phyloP scores from a whole-genome alignment of 2,113 vertebrate species.

The Sinocyclocheilus rhinocerous region DNA sequence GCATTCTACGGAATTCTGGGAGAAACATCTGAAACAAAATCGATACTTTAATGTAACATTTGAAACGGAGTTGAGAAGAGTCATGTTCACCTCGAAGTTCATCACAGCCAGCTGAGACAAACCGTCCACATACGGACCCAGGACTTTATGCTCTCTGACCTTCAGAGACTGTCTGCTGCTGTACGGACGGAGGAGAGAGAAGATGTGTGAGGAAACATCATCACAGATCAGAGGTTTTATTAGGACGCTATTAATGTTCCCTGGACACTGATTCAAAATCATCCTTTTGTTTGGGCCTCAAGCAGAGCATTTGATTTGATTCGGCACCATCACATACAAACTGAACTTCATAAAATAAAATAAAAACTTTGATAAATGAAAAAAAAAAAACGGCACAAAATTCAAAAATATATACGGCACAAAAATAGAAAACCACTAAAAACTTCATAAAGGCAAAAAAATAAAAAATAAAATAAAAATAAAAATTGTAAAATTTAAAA shows the following conservation, averaged over 20 bases:
- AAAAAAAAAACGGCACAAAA: no score
- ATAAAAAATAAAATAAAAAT: no score
- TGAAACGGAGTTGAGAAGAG: neutral
- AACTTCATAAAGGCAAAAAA: no score
- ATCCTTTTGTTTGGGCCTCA: neutral
- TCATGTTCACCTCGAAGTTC: slow-evolving; percentile 84
- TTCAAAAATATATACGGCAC: no score
- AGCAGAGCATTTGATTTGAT: no score
- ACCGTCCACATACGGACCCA: slow-evolving; percentile 96
- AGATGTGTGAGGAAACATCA: neutral
- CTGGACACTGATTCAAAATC: neutral
- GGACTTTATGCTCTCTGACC: slow-evolving; percentile 95
- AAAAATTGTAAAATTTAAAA: no score
- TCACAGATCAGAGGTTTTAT: no score
- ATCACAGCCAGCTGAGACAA: slow-evolving; percentile 96
- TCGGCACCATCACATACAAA: no score
- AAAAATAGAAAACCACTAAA: no score
- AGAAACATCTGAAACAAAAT: neutral
- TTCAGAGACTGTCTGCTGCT: slow-evolving; percentile 94
- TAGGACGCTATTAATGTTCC: neutral
- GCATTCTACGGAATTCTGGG: neutral
- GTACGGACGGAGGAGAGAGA: neutral
- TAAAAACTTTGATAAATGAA: no score
- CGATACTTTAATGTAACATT: neutral
- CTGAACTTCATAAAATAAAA: no score